Evolutionary conservation across 1,140 invertebrate species (phyloP).

Genomic region (Eriosoma lanigerum): DNA sequence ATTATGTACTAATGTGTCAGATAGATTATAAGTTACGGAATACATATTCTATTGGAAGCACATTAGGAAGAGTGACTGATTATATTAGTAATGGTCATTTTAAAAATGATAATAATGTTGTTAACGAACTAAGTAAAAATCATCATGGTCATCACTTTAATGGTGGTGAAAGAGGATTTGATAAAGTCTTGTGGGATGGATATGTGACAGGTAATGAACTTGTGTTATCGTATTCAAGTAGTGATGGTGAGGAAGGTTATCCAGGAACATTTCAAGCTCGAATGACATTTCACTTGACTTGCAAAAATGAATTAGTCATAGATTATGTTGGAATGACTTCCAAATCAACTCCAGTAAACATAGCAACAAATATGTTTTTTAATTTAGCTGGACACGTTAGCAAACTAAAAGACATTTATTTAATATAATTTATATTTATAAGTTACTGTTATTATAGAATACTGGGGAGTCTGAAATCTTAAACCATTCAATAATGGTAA

Average conservation of each 20-base stretch:
- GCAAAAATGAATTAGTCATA: conserved; percentile 72
- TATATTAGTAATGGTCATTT: conserved; percentile 75
- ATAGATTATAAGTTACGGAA: conserved; percentile 65
- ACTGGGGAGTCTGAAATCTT: conserved; percentile 12
- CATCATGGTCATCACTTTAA: conserved; percentile 67
- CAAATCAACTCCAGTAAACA: conserved; percentile 81
- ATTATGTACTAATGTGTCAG: background rate
- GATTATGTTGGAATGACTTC: conserved; percentile 72
- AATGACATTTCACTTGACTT: conserved; percentile 71
- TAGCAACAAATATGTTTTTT: conserved; percentile 93
- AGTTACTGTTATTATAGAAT: background rate
- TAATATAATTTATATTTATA: conserved; percentile 2
- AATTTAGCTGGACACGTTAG: conserved; percentile 83
- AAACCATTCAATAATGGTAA: conserved; percentile 36
- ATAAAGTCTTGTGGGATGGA: conserved; percentile 63
- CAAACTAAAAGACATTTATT: conserved; percentile 45
- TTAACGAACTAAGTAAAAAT: conserved; percentile 13
- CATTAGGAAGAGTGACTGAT: conserved; percentile 86
- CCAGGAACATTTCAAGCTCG: conserved; percentile 73
- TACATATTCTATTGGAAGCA: conserved; percentile 83
- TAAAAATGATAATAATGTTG: conserved; percentile 71
- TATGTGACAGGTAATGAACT: conserved; percentile 62
- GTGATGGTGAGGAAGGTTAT: conserved; percentile 84
- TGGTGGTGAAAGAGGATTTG: conserved; percentile 84
- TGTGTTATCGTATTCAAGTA: conserved; percentile 69